Evolutionary conservation across 2,888 invertebrate genomes (phyloP).

Genomic region (Drosophila limbata): DNA sequence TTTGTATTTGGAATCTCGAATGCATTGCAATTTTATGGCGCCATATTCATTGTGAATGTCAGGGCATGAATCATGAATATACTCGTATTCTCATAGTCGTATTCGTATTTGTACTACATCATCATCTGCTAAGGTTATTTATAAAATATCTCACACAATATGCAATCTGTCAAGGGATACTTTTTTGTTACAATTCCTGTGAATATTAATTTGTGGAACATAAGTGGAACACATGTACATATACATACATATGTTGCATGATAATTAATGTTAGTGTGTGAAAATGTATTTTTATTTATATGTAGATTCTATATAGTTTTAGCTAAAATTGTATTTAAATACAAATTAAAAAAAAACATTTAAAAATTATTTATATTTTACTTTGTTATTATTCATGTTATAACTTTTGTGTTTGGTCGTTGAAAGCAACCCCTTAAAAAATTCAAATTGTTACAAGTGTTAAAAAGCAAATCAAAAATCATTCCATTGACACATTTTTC

Average conservation of each 20-base stretch:
- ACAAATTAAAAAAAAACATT: too few relatives aligned
- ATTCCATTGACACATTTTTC: slow-evolving; percentile 63
- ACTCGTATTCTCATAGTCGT: not conserved
- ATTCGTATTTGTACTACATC: slow-evolving; percentile 1
- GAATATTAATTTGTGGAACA: slow-evolving; percentile 18
- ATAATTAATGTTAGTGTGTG: not conserved
- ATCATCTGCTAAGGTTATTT: slow-evolving; percentile 22
- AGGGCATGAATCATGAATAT: slow-evolving; percentile 33
- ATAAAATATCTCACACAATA: not conserved
- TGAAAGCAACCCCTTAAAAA: not conserved
- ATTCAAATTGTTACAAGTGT: slow-evolving; percentile 3
- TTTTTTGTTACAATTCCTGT: slow-evolving; percentile 1
- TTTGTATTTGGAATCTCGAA: slow-evolving; percentile 32
- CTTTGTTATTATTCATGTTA: too few relatives aligned
- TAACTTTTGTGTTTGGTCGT: not conserved
- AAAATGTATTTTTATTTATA: not conserved
- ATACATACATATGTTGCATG: slow-evolving; percentile 2
- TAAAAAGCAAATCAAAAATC: slow-evolving; percentile 46
- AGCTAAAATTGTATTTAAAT: too few relatives aligned
- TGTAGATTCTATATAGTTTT: not conserved
- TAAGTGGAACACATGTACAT: slow-evolving; percentile 12
- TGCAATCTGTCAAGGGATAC: slow-evolving; percentile 9
- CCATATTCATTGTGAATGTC: slow-evolving; percentile 51
- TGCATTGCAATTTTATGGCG: slow-evolving; percentile 44
- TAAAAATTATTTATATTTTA: too few relatives aligned